Evolutionary conservation across 2,113 vertebrate species (phyloP), one percentile per base, ranked within the genome.

Genomic region (Perccottus glenii): DNA sequence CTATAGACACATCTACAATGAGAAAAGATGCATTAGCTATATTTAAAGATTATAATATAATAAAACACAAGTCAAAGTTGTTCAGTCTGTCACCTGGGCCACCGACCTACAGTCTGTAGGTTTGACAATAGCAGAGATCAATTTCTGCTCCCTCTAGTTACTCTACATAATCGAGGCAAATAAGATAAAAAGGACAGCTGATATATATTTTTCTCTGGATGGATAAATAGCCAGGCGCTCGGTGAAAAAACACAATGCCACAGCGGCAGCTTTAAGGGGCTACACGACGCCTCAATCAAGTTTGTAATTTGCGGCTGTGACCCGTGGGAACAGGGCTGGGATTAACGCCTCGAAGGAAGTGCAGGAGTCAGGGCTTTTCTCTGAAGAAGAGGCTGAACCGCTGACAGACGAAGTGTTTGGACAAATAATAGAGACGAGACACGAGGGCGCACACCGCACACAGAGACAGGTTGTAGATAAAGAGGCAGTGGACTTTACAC

Each of bases 331-430:
- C 38, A 49, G 60, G 67, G 61, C 19, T 5, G 50, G 55, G 74
- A 78, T 82, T 67, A 77, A 8, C 19, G 62, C 75, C 75, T 56
- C 42, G 35, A 67, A 53, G 7, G 51, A 79, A 68, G 59, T 59
- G 73, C 66, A 64, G 15, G 55, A 85, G 76, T 77, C 70, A 52
- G 73, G 77, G 38, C 55, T 74, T 82, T 77, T 69, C 60, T 66
- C 7, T 57, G 75, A 46, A 33, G 59, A 73, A 16, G 40, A 53
- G 33, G 36, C 5, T 12, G 64, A 73, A 81, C 55, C 62, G 73
- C 79, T 85, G 73, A 77, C 75, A 9, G 42, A 16, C 6, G 62
- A 50, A 48, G 42, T 45, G 44, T 64, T 69, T 2, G 19, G 46
- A 52, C 48, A 46, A 59, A 62, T 4, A 19, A 60, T 70, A 52